Base-by-base conservation (phyloP, 2,113 vertebrate genomes). In the Xenopus laevis region DNA sequence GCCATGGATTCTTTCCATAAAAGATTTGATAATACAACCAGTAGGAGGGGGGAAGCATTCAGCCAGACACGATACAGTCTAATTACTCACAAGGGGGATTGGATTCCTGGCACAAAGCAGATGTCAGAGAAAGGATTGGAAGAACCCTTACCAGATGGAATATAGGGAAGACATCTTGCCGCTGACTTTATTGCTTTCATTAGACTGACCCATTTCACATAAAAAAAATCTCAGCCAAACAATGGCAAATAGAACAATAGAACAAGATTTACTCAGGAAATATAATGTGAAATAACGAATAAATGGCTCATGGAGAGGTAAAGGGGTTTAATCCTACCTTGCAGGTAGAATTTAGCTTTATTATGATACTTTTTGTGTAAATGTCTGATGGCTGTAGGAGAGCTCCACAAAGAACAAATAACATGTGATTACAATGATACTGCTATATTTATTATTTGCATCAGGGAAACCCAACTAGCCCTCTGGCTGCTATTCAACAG, bases 71-170 rank as follows among this genome's bases (percentile, higher is more conserved):
- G 74, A 70, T 52, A 81, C 44, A 47, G 62, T 77, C 30, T 30
- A 12, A 4, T 81, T 80, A 85, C 69, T 86, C 83, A 80, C 65
- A 72, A 79, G 63, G 52, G 71, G 66, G 80, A 81, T 80, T 79
- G 80, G 78, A 70, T 0, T 11, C 53, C 71, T 80, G 75, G 73
- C 59, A 80, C 77, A 78, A 81, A 86, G 79, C 84, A 88, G 84
- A 84, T 85, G 84, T 82, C 79, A 81, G 80, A 74, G 81, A 78
- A 70, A 81, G 79, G 44, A 83, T 55, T 8, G 1, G 79, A 78
- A 72, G 82, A 81, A 79, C 82, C 83, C 81, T 81, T 76, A 61
- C 73, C 85, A 87, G 82, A 87, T 82, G 84, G 57, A 76, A 73
- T 71, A 79, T 79, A 62, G 71, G 47, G 80, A 79, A 79, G 64